Evolutionary conservation across 2,797 vertebrate species (phyloP).

Genomic region (Crax fasciolata): DNA sequence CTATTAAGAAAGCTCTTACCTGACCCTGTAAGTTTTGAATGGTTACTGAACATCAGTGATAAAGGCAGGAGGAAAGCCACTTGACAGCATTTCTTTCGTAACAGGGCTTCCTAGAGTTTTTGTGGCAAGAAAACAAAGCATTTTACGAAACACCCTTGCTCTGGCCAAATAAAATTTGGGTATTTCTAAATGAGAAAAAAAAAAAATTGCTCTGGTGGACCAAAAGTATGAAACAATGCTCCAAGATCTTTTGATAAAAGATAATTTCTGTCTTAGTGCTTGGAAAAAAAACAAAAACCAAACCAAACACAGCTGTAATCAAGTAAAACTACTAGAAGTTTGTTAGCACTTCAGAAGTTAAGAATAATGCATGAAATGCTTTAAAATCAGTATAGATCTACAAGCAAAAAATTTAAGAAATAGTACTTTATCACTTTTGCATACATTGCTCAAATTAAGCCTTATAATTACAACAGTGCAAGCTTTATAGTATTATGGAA

Average conservation of each 20-base stretch:
- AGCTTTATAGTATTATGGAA: not conserved
- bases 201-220: conserved; percentile 30
- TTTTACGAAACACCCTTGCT: conserved; percentile 77
- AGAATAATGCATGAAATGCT: conserved; percentile 12
- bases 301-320: not conserved
- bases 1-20: conserved; percentile 77
- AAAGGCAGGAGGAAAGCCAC: conserved; percentile 78
- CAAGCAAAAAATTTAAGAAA: not conserved
- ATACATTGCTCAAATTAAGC: not conserved
- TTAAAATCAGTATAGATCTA: conserved; percentile 10
- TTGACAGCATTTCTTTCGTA: conserved; percentile 78
- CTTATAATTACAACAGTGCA: not conserved
- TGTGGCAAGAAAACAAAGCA: conserved; percentile 77
- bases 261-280: not conserved
- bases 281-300: not conserved
- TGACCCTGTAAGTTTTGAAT: conserved; percentile 78
- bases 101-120: conserved; percentile 78
- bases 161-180: conserved; percentile 62
- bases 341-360: conserved; percentile 22
- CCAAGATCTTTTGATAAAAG: conserved; percentile 4
- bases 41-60: conserved; percentile 77
- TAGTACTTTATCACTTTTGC: not conserved
- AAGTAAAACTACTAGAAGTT: not conserved
- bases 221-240: conserved; percentile 30
- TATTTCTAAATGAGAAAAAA: conserved; percentile 61